Evolutionary conservation across 2,888 invertebrate genomes (phyloP), one percentile per base, ranked within the genome.

Genomic region (Hecatera dysodea): DNA sequence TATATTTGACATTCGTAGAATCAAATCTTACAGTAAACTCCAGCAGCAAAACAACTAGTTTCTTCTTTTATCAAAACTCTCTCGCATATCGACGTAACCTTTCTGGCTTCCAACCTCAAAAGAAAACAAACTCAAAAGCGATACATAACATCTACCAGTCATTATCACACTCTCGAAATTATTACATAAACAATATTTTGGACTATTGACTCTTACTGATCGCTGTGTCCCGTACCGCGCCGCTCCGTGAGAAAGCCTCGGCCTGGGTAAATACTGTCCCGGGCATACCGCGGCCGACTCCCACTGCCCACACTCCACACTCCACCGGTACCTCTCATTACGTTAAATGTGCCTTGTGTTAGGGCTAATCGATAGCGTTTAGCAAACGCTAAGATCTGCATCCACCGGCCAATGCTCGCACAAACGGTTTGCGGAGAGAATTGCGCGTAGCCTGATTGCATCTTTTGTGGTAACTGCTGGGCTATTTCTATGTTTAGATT

Each of bases 131-230:
- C 24, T 46, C 19, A 9, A 39, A 60, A 78, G 12, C 56, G 66
- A 78, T 64, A 78, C 50, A 78, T 67, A 61, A 24, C 67, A 19
- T 69, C 69, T 56, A 78, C 81, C 62, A 69, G 19, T 74, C 69
- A 85, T 72, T 71, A 81, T 75, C 75, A 75, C 57, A 55, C 52
- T 55, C 75, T 80, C 70, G 55, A 85, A 90, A 93, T 92, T 92
- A 90, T 87, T 92, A 91, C 89, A 91, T 92, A 92, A 92, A 93
- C 90, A 92, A 74, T 75, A 80, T 80, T 81, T 80, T 72, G 64
- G 72, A 72, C 72, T 94, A 91, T 93, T 93, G 93, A 94, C 93
- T 90, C 87, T 89, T 85, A 91, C 90, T 94, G 91, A 94, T 94
- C 90, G 88, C 50, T 55, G 81, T 74, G 86, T 86, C 75, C 83